Evolutionary conservation across 2,797 vertebrate species (phyloP).

Genomic region (Neoniphon sammara): DNA sequence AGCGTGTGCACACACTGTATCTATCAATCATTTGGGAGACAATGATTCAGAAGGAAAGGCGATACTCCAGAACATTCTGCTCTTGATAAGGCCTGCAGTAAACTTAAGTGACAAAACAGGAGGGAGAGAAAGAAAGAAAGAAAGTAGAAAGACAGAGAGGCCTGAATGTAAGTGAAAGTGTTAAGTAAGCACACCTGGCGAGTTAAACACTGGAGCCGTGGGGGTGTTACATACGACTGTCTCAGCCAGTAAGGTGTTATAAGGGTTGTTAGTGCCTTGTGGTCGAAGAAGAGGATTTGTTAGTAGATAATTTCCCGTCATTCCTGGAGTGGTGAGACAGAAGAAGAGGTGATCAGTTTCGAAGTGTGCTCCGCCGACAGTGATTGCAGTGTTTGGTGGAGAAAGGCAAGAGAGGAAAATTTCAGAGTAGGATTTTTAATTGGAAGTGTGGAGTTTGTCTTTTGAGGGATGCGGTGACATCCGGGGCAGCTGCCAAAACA

Average conservation of each 20-base stretch:
- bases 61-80: conserved; percentile 68
- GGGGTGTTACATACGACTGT: conserved; percentile 99
- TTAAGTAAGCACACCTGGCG: conserved; percentile 97
- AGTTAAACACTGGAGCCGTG: conserved; percentile 99
- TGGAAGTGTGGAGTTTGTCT: conserved; percentile 8
- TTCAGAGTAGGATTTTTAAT: background rate
- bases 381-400: conserved; percentile 46
- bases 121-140: conserved; percentile 32
- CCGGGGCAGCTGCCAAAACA: background rate
- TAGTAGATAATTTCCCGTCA: conserved; percentile 99
- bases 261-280: conserved; percentile 99
- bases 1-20: conserved; percentile 13
- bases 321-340: conserved; percentile 95
- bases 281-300: conserved; percentile 99
- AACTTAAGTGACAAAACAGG: conserved; percentile 55
- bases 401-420: conserved; percentile 40
- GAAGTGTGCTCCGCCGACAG: conserved; percentile 38
- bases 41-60: conserved; percentile 70
- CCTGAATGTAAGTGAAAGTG: conserved; percentile 67
- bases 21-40: conserved; percentile 56
- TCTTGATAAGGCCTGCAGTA: conserved; percentile 56
- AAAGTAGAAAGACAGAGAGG: conserved; percentile 31
- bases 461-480: conserved; percentile 26
- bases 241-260: conserved; percentile 99
- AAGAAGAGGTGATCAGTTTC: conserved; percentile 67